A percentile compares a stretch with the other conserved stretches of the same genome.
These are phyloP conservation scores for Dasyprocta punctata DNA, from an alignment of 2,113 vertebrate species.

Conservation along the genomic window DNA sequence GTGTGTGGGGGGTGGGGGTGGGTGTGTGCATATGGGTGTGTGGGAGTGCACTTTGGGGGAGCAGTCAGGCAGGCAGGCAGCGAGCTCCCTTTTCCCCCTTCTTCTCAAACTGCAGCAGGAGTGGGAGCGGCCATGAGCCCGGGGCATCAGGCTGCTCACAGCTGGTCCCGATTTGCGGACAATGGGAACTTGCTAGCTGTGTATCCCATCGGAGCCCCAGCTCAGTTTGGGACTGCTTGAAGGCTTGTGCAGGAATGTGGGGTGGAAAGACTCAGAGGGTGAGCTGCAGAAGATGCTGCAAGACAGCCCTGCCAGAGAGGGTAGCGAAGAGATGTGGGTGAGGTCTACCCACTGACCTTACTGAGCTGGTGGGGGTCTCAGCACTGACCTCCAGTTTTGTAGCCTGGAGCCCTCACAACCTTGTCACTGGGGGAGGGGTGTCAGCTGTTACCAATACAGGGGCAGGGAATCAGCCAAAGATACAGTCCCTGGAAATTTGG, in stretches of 20 bases:
- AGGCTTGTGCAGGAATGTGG: conserved; percentile 72
- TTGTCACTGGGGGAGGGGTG: not conserved
- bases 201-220: conserved; percentile 64
- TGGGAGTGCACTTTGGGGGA: not conserved
- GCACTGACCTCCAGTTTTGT: not conserved
- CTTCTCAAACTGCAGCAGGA: conserved; percentile 64
- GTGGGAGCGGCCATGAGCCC: conserved; percentile 65
- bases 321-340: not conserved
- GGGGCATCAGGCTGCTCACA: conserved; percentile 74
- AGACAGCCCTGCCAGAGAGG: not conserved
- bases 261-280: conserved; percentile 62
- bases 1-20: conserved; percentile 14
- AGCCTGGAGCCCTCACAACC: not conserved
- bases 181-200: conserved; percentile 74
- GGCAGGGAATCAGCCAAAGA: not conserved
- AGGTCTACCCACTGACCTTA: not conserved
- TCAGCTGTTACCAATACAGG: not conserved
- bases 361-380: not conserved
- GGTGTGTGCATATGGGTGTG: not conserved
- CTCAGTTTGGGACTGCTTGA: conserved; percentile 71
- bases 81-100: conserved; percentile 62
- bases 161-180: conserved; percentile 81
- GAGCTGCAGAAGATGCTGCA: conserved; percentile 4
- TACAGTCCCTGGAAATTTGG: not conserved
- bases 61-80: conserved; percentile 11